A percentile compares a stretch with the other conserved stretches of the same genome.
Conservation (phyloP, 2,888 invertebrate species). For the Meloe dianella region DNA sequence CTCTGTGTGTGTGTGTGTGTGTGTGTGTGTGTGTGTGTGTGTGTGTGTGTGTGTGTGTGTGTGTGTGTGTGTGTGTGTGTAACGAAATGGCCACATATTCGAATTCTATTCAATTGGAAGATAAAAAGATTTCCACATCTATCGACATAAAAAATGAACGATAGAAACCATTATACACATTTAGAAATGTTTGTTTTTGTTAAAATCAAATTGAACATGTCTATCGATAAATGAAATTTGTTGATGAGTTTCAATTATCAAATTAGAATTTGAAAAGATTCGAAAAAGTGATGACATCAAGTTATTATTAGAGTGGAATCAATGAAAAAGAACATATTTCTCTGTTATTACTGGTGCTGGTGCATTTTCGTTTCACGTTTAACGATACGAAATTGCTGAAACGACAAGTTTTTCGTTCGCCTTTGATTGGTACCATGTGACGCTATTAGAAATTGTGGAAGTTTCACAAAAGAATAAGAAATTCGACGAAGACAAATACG, state of each 20-base stretch:
- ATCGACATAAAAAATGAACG: neutral
- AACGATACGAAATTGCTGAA: constrained; percentile 6
- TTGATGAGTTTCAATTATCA: neutral
- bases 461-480: neutral
- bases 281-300: neutral
- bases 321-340: neutral
- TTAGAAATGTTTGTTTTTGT: neutral
- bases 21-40: too few relatives aligned
- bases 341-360: neutral
- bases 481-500: neutral
- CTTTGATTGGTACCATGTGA: constrained; percentile 4
- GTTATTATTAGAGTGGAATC: neutral
- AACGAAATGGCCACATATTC: constrained; percentile 30
- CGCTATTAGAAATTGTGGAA: neutral
- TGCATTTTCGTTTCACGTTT: neutral
- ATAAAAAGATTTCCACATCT: constrained; percentile 17
- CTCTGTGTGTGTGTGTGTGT: constrained; percentile 19
- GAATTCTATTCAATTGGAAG: constrained; percentile 16
- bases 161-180: neutral
- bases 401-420: neutral
- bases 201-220: neutral
- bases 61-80: constrained; percentile 18
- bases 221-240: neutral
- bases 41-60: too few relatives aligned
- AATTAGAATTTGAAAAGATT: neutral